Evolutionary conservation across 1,140 invertebrate genomes (phyloP).

Genomic region (Odontomachus brunneus): DNA sequence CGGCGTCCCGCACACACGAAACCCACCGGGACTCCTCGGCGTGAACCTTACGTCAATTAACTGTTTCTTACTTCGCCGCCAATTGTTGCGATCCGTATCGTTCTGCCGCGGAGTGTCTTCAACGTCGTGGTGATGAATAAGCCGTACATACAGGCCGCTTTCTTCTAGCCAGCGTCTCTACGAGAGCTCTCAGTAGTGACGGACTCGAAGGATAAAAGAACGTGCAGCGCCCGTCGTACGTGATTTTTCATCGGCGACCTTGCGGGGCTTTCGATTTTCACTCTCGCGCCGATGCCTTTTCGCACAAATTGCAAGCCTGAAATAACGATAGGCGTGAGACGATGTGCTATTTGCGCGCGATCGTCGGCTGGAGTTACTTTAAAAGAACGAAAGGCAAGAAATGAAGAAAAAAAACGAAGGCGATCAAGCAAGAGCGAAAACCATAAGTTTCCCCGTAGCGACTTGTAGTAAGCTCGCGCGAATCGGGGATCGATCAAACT

Average conservation of each 20-base stretch:
- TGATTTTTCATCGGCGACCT: neutral
- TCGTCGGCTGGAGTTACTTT: neutral
- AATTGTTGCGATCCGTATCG: neutral
- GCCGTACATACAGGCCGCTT: neutral
- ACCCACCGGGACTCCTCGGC: neutral
- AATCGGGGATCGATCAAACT: neutral
- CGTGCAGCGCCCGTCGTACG: too few species aligned
- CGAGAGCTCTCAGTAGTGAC: neutral
- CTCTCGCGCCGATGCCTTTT: constrained; percentile 1
- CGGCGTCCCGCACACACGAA: neutral
- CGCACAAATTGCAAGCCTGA: neutral
- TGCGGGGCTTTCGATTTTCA: neutral
- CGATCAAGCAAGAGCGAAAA: neutral
- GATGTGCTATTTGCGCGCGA: neutral
- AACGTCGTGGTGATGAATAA: constrained; percentile 41
- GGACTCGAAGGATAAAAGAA: constrained; percentile 21
- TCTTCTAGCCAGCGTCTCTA: constrained; percentile 21
- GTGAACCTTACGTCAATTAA: constrained; percentile 13
- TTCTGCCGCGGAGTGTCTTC: constrained; percentile 15
- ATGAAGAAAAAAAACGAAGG: neutral
- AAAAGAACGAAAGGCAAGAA: too few species aligned
- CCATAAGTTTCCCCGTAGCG: neutral
- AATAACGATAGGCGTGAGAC: neutral
- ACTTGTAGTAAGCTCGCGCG: neutral
- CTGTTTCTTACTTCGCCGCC: neutral